Conservation (phyloP, 1,140 invertebrate species). For the Caenorhabditis brenneri region DNA sequence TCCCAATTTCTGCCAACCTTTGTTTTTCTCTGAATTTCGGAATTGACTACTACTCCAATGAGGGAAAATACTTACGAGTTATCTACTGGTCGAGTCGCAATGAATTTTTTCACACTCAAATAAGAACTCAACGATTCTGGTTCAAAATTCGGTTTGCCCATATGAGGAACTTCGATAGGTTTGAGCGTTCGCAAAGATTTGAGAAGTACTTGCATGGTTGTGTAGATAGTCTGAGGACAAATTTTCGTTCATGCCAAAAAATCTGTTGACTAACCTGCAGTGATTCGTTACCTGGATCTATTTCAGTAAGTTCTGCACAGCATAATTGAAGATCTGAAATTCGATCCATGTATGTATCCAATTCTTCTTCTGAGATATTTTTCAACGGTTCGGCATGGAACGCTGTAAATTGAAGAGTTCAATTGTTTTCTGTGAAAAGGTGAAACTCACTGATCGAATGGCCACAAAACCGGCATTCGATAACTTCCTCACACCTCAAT, state of each 20-base stretch:
- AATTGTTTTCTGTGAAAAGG: not conserved
- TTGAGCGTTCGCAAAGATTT: not conserved
- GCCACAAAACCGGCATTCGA: slow-evolving; percentile 2
- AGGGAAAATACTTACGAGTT: not conserved
- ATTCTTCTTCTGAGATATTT: not conserved
- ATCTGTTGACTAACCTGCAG: not conserved
- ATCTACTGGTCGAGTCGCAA: not conserved
- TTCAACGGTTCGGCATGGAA: not conserved
- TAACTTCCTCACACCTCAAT: not conserved
- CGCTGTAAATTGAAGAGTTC: not conserved
- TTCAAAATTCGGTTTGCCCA: slow-evolving; percentile 9
- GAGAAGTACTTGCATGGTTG: not conserved
- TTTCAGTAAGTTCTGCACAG: not conserved
- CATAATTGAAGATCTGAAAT: not conserved
- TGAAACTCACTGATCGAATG: not conserved
- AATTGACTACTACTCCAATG: not conserved
- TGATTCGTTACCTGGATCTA: not conserved
- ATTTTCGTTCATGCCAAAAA: not conserved
- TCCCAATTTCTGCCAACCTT: not conserved
- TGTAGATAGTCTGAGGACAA: slow-evolving; percentile 6
- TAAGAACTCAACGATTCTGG: not conserved
- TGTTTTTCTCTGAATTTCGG: slow-evolving; percentile 14
- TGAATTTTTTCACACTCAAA: not conserved
- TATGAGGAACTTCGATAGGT: not conserved
- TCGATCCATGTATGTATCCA: not conserved